Conservation (phyloP, 1,140 invertebrate species). For the Hylyphantes graminicola region DNA sequence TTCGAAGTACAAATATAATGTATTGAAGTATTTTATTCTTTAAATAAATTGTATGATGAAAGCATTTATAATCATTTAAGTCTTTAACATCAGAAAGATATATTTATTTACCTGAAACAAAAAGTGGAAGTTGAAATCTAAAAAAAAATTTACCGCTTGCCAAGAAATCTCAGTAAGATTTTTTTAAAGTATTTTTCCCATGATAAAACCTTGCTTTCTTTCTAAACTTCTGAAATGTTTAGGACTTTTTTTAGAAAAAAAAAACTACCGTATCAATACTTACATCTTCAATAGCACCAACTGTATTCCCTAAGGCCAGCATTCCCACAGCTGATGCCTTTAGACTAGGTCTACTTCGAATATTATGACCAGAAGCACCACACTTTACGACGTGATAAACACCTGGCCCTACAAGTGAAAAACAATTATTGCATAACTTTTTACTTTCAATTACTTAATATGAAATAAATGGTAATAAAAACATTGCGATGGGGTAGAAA, state of each 20-base stretch:
- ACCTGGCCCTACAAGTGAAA: conserved; percentile 67
- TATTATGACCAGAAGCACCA: conserved; percentile 84
- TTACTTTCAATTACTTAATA: background rate
- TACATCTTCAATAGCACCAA: conserved; percentile 78
- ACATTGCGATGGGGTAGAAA: background rate
- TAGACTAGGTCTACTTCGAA: conserved; percentile 78
- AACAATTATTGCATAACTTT: background rate
- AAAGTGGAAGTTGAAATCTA: too few species aligned
- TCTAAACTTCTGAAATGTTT: too few species aligned
- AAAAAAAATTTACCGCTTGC: background rate
- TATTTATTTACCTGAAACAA: too few species aligned
- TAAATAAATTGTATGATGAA: background rate
- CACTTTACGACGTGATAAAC: conserved; percentile 80
- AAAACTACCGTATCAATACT: conserved; percentile 63
- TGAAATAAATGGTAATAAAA: background rate
- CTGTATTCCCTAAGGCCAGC: conserved; percentile 78
- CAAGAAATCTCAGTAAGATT: too few species aligned
- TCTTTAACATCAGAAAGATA: background rate
- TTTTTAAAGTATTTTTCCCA: too few species aligned
- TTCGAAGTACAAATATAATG: too few species aligned
- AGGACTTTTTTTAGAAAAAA: too few species aligned
- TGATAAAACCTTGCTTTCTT: too few species aligned
- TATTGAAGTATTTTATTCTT: too few species aligned
- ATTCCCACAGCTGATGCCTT: conserved; percentile 81
- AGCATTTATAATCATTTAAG: background rate